Percentiles rank a stretch among this genome's conserved stretches.
phyloP scores from a whole-genome alignment of 1,140 invertebrate genomes.

The Ridgeia piscesae region DNA sequence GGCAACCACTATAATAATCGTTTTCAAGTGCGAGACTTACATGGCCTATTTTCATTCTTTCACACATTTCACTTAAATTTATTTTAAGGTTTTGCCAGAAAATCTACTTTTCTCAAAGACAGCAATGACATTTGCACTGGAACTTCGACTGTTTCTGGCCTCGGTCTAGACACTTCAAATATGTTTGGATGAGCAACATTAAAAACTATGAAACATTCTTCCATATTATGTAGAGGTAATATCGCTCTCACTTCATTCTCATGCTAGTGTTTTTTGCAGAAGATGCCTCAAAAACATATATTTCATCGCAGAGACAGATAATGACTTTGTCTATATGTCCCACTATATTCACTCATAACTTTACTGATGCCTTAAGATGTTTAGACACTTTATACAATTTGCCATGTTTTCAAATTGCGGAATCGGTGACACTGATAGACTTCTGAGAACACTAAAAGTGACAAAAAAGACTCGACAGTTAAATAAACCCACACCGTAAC shows the following conservation, averaged over 20 bases:
- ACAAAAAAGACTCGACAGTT: background rate
- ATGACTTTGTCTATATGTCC: background rate
- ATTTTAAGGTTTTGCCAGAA: background rate
- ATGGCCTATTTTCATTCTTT: too few species aligned
- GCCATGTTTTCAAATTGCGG: background rate
- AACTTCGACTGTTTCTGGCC: background rate
- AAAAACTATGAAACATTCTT: background rate
- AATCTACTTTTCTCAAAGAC: background rate
- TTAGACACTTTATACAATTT: background rate
- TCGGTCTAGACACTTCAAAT: background rate
- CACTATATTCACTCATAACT: background rate
- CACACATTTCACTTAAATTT: background rate
- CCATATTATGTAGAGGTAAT: background rate
- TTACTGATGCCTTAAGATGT: background rate
- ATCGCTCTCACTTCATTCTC: background rate
- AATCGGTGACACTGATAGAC: background rate
- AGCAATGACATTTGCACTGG: background rate
- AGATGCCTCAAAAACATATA: background rate
- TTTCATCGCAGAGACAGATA: background rate
- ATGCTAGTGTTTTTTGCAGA: background rate
- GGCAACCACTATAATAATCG: too few species aligned
- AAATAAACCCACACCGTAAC: background rate
- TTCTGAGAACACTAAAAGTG: background rate
- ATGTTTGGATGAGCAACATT: background rate
- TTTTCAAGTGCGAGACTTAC: too few species aligned